Percentiles rank a stretch among this genome's conserved stretches.
Evolutionary conservation across 2,797 vertebrate species (phyloP).

Genomic region (Argya squamiceps): DNA sequence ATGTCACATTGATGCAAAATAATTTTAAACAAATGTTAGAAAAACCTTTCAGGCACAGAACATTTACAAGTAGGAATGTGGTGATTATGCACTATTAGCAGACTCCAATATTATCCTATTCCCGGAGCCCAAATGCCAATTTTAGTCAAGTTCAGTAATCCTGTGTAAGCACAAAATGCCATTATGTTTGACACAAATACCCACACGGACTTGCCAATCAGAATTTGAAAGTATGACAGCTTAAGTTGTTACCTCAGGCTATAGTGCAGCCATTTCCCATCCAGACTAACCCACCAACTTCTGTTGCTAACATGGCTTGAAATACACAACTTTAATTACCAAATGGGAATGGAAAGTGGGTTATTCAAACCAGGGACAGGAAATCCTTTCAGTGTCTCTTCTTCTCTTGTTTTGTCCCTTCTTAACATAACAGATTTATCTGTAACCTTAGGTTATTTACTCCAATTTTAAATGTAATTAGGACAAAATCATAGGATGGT

Average conservation of each 20-base stretch:
- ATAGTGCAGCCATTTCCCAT: background rate
- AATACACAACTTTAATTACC: background rate
- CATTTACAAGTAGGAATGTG: background rate
- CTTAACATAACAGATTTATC: background rate
- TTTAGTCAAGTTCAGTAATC: conserved; percentile 46
- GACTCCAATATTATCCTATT: conserved; percentile 7
- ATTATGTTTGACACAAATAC: conserved; percentile 43
- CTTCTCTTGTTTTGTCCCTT: background rate
- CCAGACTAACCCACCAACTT: background rate
- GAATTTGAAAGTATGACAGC: background rate
- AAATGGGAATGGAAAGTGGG: background rate
- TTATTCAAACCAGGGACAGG: background rate
- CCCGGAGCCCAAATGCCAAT: background rate
- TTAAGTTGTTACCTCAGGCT: conserved; percentile 23
- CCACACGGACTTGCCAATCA: conserved; percentile 9
- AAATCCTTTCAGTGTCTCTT: background rate
- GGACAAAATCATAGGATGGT: background rate
- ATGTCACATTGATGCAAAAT: conserved; percentile 16
- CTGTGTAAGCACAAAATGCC: conserved; percentile 39
- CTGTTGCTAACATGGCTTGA: background rate
- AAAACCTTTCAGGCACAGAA: background rate
- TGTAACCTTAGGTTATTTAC: background rate
- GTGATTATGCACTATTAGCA: conserved; percentile 31
- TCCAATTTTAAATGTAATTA: background rate
- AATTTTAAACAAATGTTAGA: conserved; percentile 30